These are phyloP conservation scores for Pogonophryne albipinna DNA, from an alignment of 2,797 vertebrate genomes.

Conservation along the genomic window DNA sequence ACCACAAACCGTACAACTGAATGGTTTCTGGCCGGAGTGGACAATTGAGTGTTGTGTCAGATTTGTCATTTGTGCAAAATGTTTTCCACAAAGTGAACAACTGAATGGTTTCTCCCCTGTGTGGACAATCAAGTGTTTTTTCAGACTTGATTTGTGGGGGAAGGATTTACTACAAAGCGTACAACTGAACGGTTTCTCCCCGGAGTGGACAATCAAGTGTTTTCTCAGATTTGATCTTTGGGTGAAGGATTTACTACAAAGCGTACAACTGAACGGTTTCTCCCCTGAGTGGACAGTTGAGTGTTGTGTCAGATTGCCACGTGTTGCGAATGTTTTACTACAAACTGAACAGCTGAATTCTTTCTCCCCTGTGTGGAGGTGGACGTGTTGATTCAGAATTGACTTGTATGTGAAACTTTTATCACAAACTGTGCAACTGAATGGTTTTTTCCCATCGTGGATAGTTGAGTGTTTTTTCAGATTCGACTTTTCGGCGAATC, in stretches of 20 bases:
- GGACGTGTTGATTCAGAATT: no score
- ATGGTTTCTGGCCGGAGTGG: conserved; percentile 1
- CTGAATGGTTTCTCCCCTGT: background rate
- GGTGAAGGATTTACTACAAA: no score
- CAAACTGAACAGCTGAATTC: background rate
- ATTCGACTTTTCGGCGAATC: background rate
- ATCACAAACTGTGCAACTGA: background rate
- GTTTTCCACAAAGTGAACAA: background rate
- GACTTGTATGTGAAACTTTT: background rate
- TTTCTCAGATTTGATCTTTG: no score
- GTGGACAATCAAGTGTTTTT: background rate
- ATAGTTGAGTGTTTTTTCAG: background rate
- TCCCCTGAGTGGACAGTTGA: no score
- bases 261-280: no score
- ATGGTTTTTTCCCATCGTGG: background rate
- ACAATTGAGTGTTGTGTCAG: background rate
- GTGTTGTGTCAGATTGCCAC: no score
- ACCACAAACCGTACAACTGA: background rate
- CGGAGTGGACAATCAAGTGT: background rate
- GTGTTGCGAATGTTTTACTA: background rate
- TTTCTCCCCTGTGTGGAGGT: no score
- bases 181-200: background rate
- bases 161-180: background rate
- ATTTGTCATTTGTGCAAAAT: background rate
- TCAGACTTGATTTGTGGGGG: background rate